These are phyloP conservation scores for Atherinomorus stipes DNA, from an alignment of 2,113 vertebrate species.

Conservation along the genomic window DNA sequence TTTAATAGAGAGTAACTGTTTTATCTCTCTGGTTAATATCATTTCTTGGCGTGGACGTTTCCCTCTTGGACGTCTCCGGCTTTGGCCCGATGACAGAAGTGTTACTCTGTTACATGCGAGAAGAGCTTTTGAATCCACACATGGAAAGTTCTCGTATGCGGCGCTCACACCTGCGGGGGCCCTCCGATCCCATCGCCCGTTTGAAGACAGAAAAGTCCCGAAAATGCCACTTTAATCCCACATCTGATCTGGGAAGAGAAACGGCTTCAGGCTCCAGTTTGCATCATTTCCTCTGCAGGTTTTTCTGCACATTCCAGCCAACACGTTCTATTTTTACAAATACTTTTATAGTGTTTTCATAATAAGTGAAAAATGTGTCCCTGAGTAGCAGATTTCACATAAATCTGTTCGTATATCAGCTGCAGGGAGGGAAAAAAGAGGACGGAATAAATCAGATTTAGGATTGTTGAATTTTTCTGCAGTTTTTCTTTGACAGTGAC, in stretches of 20 bases:
- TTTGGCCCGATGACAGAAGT: slow-evolving; percentile 62
- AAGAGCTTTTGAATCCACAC: slow-evolving; percentile 53
- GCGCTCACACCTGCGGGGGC: slow-evolving; percentile 68
- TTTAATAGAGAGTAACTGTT: slow-evolving; percentile 72
- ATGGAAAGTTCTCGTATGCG: slow-evolving; percentile 71
- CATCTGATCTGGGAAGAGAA: slow-evolving; percentile 57
- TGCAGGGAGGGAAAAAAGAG: neutral
- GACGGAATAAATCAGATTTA: slow-evolving; percentile 37
- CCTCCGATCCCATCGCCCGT: slow-evolving; percentile 13
- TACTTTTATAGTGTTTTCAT: slow-evolving; percentile 49
- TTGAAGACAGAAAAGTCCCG: slow-evolving; percentile 31
- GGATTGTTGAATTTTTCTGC: slow-evolving; percentile 33
- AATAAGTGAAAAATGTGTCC: slow-evolving; percentile 39
- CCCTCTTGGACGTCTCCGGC: slow-evolving; percentile 57
- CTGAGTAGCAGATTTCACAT: slow-evolving; percentile 38
- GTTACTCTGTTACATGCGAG: slow-evolving; percentile 68
- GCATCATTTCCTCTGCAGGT: slow-evolving; percentile 77
- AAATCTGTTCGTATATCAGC: slow-evolving; percentile 41
- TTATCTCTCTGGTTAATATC: slow-evolving; percentile 73
- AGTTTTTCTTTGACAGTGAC: slow-evolving; percentile 30
- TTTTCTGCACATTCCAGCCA: slow-evolving; percentile 58
- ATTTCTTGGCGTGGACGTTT: slow-evolving; percentile 62
- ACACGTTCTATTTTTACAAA: slow-evolving; percentile 63
- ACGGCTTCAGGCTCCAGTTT: slow-evolving; percentile 55
- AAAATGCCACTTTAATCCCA: slow-evolving; percentile 67